These are phyloP conservation scores for Mungos mungo DNA, from an alignment of 2,113 vertebrate genomes.

Conservation along the genomic window DNA sequence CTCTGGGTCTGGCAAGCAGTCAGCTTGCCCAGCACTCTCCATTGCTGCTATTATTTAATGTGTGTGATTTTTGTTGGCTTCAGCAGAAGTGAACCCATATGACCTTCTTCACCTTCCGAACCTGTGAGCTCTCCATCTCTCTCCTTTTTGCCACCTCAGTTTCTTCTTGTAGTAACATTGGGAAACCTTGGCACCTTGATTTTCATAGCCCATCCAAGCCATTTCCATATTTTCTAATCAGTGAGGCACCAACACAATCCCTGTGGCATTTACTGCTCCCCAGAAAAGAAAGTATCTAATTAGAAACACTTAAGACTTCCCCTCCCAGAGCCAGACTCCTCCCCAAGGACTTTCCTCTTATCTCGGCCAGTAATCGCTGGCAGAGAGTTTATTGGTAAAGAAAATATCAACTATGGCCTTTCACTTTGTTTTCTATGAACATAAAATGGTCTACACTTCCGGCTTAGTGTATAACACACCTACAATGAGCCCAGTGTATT, in stretches of 20 bases:
- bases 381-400: not conserved
- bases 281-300: not conserved
- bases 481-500: not conserved
- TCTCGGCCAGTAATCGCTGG: not conserved
- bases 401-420: not conserved
- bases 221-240: constrained; percentile 10
- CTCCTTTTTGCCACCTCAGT: not conserved
- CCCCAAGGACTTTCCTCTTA: not conserved
- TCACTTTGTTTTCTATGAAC: constrained; percentile 13
- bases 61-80: not conserved
- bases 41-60: not conserved
- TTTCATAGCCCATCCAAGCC: not conserved
- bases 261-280: not conserved
- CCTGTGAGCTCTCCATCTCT: not conserved
- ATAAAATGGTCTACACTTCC: not conserved
- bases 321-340: not conserved
- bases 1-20: not conserved
- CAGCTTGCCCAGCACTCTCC: not conserved
- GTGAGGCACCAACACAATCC: not conserved
- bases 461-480: not conserved
- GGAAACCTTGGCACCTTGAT: not conserved
- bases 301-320: constrained; percentile 8
- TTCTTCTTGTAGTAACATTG: not conserved
- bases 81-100: not conserved
- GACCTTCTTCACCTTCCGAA: not conserved